These are phyloP conservation scores for Lycopodina hypogea DNA, from an alignment of 37 sponge, comb jelly and placozoan genomes.

Conservation along the genomic window DNA sequence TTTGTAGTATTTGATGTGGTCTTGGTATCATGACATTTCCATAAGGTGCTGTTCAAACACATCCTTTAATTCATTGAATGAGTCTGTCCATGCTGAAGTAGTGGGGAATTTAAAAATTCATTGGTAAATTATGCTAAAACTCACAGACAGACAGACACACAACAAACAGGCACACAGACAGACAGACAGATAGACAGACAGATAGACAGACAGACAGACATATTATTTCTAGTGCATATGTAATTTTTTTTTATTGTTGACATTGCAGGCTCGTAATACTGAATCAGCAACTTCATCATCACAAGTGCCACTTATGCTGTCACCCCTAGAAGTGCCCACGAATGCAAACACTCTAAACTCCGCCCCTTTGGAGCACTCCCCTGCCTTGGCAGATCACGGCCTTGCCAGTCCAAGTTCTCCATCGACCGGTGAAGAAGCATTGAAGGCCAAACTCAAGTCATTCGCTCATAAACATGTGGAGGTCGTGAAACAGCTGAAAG, in stretches of 20 bases:
- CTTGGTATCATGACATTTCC: too few relatives aligned
- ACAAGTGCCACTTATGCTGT: neutral
- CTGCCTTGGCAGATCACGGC: too few relatives aligned
- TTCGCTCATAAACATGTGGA: slow-evolving; percentile 20
- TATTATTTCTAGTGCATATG: too few relatives aligned
- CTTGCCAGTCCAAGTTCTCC: neutral
- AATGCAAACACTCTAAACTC: neutral
- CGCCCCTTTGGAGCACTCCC: slow-evolving; percentile 1
- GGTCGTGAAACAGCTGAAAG: slow-evolving; percentile 29
- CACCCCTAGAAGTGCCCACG: neutral
- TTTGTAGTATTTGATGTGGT: too few relatives aligned
- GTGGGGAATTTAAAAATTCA: too few relatives aligned
- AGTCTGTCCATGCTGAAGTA: too few relatives aligned
- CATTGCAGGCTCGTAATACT: neutral
- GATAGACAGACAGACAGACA: too few relatives aligned
- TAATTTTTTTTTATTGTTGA: too few relatives aligned
- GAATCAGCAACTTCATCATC: neutral
- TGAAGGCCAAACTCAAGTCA: slow-evolving; percentile 14
- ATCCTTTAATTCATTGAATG: too few relatives aligned
- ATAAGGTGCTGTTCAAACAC: too few relatives aligned
- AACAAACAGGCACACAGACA: slow-evolving; percentile 1
- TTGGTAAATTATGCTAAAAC: too few relatives aligned
- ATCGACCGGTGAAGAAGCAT: neutral
- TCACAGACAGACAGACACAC: too few relatives aligned
- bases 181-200: neutral